A percentile compares a stretch with the other conserved stretches of the same genome.
Evolutionary conservation across 1,140 invertebrate species (phyloP).

Genomic region (Magallana angulata): DNA sequence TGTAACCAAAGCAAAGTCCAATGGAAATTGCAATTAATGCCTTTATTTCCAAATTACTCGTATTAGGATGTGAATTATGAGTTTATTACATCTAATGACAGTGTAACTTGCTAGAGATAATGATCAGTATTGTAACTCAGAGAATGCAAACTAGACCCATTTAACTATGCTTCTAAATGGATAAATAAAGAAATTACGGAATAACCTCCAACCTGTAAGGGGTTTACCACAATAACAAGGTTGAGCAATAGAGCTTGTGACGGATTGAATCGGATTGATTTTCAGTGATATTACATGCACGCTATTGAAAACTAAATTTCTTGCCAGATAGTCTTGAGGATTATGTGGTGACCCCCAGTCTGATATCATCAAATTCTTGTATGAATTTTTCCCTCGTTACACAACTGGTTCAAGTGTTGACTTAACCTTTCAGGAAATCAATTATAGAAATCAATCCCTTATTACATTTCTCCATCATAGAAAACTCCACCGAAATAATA

Average conservation of each 20-base stretch:
- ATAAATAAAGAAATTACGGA: background rate
- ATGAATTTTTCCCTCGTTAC: background rate
- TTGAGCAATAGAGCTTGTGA: background rate
- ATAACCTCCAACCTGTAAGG: background rate
- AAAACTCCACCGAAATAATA: background rate
- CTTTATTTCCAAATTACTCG: conserved; percentile 1
- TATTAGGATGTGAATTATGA: conserved; percentile 15
- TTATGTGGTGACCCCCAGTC: conserved; percentile 9
- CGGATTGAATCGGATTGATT: conserved; percentile 14
- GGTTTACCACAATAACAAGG: conserved; percentile 20
- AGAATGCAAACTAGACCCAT: conserved; percentile 11
- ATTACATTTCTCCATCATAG: background rate
- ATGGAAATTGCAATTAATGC: background rate
- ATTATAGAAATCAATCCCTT: background rate
- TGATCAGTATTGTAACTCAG: background rate
- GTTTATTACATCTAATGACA: background rate
- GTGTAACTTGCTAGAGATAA: background rate
- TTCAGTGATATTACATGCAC: conserved; percentile 2
- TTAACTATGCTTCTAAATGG: background rate
- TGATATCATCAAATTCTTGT: conserved; percentile 14
- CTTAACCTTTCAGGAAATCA: conserved; percentile 30
- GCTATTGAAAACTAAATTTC: background rate
- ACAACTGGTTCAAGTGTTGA: conserved; percentile 22
- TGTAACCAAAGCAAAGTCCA: background rate
- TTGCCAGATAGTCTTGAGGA: background rate